These are phyloP conservation scores for Choristoneura fumiferana DNA, from an alignment of 1,140 invertebrate genomes.

Conservation along the genomic window DNA sequence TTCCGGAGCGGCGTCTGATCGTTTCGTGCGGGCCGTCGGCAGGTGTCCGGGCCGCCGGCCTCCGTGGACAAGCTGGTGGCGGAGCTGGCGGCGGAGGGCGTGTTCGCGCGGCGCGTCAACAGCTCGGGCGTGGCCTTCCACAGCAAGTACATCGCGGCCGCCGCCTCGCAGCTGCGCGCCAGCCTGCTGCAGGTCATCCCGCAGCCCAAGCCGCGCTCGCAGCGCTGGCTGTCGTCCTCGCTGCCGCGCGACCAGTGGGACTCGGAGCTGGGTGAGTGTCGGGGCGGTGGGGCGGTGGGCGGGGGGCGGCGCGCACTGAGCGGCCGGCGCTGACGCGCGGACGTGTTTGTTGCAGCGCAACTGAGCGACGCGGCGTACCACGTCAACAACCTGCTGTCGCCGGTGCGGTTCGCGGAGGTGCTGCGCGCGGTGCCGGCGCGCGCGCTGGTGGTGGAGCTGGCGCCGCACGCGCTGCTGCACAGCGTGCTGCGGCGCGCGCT, in stretches of 20 bases:
- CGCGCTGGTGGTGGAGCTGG: conserved; percentile 94
- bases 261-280: conserved; percentile 51
- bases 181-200: conserved; percentile 90
- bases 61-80: conserved; percentile 86
- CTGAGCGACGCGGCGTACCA: conserved; percentile 95
- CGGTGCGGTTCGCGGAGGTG: conserved; percentile 91
- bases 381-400: conserved; percentile 96
- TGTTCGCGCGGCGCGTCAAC: conserved; percentile 94
- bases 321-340: too few relatives aligned
- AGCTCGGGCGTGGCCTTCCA: conserved; percentile 96
- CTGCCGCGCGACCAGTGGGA: conserved; percentile 92
- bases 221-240: conserved; percentile 94
- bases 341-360: conserved; percentile 84
- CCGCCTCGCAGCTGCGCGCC: conserved; percentile 88
- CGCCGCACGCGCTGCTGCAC: conserved; percentile 94
- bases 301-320: too few relatives aligned
- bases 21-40: too few relatives aligned
- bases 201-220: conserved; percentile 86
- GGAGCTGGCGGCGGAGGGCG: conserved; percentile 86
- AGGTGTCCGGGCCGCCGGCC: conserved; percentile 90
- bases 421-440: conserved; percentile 90
- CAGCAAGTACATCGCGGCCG: conserved; percentile 93
- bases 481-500: conserved; percentile 91
- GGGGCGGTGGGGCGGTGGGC: too few relatives aligned
- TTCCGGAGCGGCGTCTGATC: conserved; percentile 1